These are phyloP conservation scores for Euplagia quadripunctaria DNA, from an alignment of 2,888 invertebrate genomes.

Conservation along the genomic window DNA sequence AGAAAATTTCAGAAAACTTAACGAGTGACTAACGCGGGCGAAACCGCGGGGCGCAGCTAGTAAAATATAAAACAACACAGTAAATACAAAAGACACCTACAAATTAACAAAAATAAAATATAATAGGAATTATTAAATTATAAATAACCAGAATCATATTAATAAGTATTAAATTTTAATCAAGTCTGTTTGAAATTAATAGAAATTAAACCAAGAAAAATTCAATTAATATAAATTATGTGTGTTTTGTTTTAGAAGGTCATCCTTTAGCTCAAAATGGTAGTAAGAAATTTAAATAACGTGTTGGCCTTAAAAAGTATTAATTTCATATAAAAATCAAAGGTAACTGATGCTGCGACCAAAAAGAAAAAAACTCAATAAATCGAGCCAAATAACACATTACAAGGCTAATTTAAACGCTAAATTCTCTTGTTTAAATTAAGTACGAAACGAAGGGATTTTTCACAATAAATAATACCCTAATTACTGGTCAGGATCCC, in stretches of 20 bases:
- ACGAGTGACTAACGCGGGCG: too few relatives aligned
- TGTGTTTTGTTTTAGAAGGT: conserved; percentile 20
- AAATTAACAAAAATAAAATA: neutral
- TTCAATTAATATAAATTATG: conserved; percentile 14
- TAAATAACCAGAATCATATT: neutral
- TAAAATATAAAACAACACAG: too few relatives aligned
- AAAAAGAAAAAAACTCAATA: conserved; percentile 39
- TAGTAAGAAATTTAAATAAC: conserved; percentile 24
- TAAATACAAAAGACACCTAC: neutral
- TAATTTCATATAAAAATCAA: conserved; percentile 12
- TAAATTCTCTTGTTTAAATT: conserved; percentile 70
- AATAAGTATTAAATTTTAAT: neutral
- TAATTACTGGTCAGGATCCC: conserved; percentile 64
- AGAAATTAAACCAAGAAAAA: neutral
- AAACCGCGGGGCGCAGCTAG: too few relatives aligned
- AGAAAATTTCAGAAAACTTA: too few relatives aligned
- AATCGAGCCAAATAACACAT: conserved; percentile 55
- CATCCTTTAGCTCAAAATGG: conserved; percentile 22
- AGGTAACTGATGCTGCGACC: conserved; percentile 15
- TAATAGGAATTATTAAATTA: too few relatives aligned
- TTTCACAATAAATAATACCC: conserved; percentile 69
- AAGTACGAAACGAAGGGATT: conserved; percentile 64
- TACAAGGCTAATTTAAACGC: conserved; percentile 62
- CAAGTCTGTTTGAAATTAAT: neutral
- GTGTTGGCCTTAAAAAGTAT: conserved; percentile 22